Evolutionary conservation across 2,113 vertebrate species (phyloP).

Genomic region (Larimichthys crocea): DNA sequence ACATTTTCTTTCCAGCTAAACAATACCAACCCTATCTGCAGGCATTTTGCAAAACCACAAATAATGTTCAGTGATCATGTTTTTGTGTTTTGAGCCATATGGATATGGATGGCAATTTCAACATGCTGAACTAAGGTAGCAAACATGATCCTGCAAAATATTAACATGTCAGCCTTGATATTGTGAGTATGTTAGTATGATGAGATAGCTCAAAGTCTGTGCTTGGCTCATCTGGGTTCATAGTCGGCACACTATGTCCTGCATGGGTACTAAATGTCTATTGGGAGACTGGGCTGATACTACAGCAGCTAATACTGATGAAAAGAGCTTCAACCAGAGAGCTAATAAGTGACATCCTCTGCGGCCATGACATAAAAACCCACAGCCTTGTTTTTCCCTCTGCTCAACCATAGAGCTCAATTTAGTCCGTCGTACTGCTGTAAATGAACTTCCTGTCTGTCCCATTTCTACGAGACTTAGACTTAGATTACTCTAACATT

Average conservation of each 20-base stretch:
- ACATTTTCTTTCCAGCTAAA: not conserved
- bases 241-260: not conserved
- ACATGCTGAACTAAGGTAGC: not conserved
- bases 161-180: not conserved
- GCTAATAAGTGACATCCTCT: not conserved
- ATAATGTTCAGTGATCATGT: not conserved
- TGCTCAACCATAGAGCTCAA: not conserved
- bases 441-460: not conserved
- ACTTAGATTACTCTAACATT: not conserved
- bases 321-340: not conserved
- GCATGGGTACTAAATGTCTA: not conserved
- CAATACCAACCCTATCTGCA: not conserved
- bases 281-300: not conserved
- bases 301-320: slow-evolving; percentile 2
- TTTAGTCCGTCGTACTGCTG: not conserved
- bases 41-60: not conserved
- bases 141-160: not conserved
- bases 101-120: too few species aligned
- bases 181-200: not conserved
- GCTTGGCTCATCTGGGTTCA: too few species aligned
- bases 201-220: not conserved
- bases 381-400: not conserved
- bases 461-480: not conserved
- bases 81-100: not conserved
- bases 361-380: not conserved